Conservation (phyloP, 35 echinoderm and acorn worm species). For the Strongylocentrotus purpuratus region DNA sequence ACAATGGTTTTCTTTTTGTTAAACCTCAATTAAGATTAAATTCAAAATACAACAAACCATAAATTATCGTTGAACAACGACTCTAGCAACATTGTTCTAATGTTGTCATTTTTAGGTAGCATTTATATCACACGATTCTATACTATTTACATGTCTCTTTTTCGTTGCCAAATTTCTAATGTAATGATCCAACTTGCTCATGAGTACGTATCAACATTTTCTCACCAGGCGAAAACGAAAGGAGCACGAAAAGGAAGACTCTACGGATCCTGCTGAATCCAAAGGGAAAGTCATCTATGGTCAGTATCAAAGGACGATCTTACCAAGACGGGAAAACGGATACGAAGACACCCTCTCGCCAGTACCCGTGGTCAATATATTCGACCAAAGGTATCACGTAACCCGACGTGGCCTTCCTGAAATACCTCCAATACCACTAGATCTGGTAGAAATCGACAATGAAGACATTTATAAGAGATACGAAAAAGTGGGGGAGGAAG, state of each 20-base stretch:
- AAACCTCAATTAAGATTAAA: too few relatives aligned
- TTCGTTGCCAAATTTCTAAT: too few relatives aligned
- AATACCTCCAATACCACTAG: not conserved
- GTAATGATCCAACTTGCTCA: not conserved
- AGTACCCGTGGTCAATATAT: not conserved
- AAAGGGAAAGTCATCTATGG: too few relatives aligned
- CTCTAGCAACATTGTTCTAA: too few relatives aligned
- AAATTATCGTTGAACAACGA: too few relatives aligned
- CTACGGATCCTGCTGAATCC: not conserved
- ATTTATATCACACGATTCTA: too few relatives aligned
- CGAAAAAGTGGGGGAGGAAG: not conserved
- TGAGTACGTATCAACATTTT: not conserved
- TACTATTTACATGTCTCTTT: too few relatives aligned
- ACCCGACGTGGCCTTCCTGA: not conserved
- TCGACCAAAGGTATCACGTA: not conserved
- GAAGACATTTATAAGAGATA: not conserved
- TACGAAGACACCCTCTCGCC: not conserved
- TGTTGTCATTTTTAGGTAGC: too few relatives aligned
- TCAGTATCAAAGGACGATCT: too few relatives aligned
- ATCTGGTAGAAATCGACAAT: not conserved
- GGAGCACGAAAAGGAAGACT: not conserved
- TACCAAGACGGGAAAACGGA: not conserved
- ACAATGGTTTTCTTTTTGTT: too few relatives aligned
- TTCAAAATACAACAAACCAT: too few relatives aligned
- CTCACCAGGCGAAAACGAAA: not conserved